These are phyloP conservation scores for Lota lota DNA, from an alignment of 2,113 vertebrate genomes.

Conservation along the genomic window DNA sequence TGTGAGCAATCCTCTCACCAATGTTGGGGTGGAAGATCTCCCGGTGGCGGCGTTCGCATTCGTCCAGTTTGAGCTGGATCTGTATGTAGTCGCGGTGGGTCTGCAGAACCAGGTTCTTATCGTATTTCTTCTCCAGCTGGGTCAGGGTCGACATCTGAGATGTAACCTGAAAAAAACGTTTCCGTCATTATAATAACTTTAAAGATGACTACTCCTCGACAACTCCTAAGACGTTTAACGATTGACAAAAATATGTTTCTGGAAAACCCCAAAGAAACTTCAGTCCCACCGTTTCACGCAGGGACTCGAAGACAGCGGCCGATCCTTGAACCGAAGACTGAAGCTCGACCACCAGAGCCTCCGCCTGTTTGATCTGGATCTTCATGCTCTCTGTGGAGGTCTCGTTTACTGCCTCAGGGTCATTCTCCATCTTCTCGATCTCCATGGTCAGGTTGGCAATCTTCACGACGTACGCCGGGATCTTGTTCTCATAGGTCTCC, in stretches of 20 bases:
- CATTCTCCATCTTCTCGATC: constrained; percentile 75
- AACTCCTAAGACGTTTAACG: too few relatives aligned
- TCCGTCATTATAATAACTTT: background rate
- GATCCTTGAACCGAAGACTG: constrained; percentile 58
- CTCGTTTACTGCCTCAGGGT: constrained; percentile 54
- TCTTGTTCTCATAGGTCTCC: constrained; percentile 68
- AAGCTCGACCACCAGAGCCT: constrained; percentile 65
- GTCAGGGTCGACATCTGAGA: constrained; percentile 37
- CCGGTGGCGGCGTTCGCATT: constrained; percentile 62
- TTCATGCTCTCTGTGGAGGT: constrained; percentile 53
- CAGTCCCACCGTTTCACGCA: constrained; percentile 59
- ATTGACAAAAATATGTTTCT: too few relatives aligned
- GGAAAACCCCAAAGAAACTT: too few relatives aligned
- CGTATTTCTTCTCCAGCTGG: constrained; percentile 56
- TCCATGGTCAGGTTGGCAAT: constrained; percentile 74
- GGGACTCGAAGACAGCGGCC: constrained; percentile 42
- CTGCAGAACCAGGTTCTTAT: constrained; percentile 56
- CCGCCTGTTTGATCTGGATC: constrained; percentile 70
- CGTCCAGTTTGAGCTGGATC: constrained; percentile 62
- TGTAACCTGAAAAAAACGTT: constrained; percentile 25
- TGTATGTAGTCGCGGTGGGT: constrained; percentile 59
- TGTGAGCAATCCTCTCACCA: constrained; percentile 39
- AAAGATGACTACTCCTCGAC: background rate
- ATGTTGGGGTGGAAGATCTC: constrained; percentile 67
- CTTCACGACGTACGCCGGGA: constrained; percentile 74